Conservation (phyloP, 2,113 vertebrate species). For the Poicephalus gulielmi region DNA sequence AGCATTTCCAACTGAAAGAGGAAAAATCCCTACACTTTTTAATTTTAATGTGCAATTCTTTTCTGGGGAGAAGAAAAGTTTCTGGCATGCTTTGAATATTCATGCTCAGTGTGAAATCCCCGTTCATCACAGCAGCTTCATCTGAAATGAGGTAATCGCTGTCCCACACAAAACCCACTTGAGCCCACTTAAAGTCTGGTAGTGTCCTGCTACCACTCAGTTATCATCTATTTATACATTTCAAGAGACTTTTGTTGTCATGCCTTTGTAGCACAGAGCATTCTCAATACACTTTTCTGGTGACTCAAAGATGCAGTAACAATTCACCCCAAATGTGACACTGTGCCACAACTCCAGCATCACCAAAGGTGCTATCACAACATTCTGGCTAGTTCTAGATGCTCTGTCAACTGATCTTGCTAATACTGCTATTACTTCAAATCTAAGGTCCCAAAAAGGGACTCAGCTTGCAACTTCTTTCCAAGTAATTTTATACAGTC, state of each 20-base stretch:
- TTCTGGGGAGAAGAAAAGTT: neutral
- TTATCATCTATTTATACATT: neutral
- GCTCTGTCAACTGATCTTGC: neutral
- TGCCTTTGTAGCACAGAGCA: neutral
- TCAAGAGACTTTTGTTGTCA: neutral
- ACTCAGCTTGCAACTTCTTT: neutral
- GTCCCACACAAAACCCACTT: neutral
- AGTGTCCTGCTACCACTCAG: neutral
- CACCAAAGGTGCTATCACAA: neutral
- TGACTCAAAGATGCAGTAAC: neutral
- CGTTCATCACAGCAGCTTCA: neutral
- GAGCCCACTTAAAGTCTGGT: neutral
- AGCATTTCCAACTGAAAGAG: neutral
- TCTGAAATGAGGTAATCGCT: neutral
- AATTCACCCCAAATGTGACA: neutral
- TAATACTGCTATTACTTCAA: neutral
- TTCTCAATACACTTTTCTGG: neutral
- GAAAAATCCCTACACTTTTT: neutral
- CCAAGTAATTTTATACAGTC: neutral
- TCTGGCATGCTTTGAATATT: neutral
- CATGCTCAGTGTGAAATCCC: rapidly evolving
- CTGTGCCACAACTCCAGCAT: neutral
- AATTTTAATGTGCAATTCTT: neutral
- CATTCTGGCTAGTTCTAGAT: neutral
- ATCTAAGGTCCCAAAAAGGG: neutral